Base-by-base conservation (phyloP, 1,140 invertebrate species). In the Megalonaias nervosa region DNA sequence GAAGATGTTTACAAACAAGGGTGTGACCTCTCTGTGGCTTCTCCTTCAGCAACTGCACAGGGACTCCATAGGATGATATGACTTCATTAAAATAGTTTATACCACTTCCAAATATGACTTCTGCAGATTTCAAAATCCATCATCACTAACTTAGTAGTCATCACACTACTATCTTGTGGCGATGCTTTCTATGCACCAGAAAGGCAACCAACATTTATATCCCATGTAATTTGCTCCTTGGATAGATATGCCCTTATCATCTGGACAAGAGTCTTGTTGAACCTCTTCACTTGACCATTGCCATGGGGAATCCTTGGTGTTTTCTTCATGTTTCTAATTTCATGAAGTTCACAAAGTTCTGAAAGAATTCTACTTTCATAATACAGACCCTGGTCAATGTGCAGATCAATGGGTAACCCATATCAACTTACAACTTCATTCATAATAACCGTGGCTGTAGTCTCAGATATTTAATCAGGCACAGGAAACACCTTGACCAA, bases 241-340 rank as follows among this genome's bases (percentile, higher is more conserved):
- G 23, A n/a, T n/a, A n/a, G n/a, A n/a, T n/a, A n/a, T n/a, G n/a
- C n/a, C n/a, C n/a, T n/a, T n/a, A n/a, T n/a, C 74, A 80, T 79
- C 17, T 78, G 64, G 26, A 75, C 31, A 11, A 87, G 56, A 12
- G 88, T 87, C 17, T 81, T 58, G 67, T 87, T 89, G 58, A 85
- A 80, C 64, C 87, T 75, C 61, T 88, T 81, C n/a, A 81, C 70
- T 68, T 77, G 74, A 12, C 81, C 82, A 68, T 84, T 76, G 31
- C 66, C 75, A 12, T n/a, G 74, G 12, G 79, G 79, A 19, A 62
- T 57, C 19, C 78, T 78, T 6, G 75, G 15, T 21, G 75, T 77
- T 23, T 67, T 81, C 17, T 72, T 1, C 2, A 74, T 80, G 26
- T 80, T 71, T 6, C 26, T 17, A 23, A 80, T 65, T 60, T 68